A percentile compares a stretch with the other conserved stretches of the same genome.
phyloP scores from a whole-genome alignment of 2,888 invertebrate species.

The Aphrophora alni region DNA sequence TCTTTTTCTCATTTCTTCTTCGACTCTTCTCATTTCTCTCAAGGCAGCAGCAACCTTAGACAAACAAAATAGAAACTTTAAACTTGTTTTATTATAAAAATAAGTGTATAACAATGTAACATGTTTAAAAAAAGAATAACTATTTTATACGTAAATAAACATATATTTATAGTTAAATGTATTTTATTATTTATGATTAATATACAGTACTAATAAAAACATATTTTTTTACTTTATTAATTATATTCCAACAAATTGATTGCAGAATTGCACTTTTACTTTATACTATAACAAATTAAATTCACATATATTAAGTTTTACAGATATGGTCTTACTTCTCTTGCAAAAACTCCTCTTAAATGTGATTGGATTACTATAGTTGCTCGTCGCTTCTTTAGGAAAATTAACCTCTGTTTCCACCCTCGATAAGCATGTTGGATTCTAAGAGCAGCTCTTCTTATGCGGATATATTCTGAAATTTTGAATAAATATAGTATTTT shows the following conservation, averaged over 20 bases:
- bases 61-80: conserved; percentile 18
- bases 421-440: conserved; percentile 85
- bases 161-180: too few relatives aligned
- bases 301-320: too few relatives aligned
- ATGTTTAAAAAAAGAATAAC: background rate
- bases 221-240: too few relatives aligned
- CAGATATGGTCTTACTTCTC: conserved; percentile 81
- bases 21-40: conserved; percentile 84
- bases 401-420: conserved; percentile 82
- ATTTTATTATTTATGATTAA: too few relatives aligned
- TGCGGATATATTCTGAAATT: conserved; percentile 66
- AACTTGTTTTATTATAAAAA: too few relatives aligned
- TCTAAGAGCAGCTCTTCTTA: conserved; percentile 71
- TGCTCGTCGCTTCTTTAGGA: conserved; percentile 80
- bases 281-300: too few relatives aligned
- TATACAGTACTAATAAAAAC: too few relatives aligned
- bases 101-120: too few relatives aligned
- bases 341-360: conserved; percentile 86
- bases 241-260: too few relatives aligned
- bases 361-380: conserved; percentile 86
- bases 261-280: too few relatives aligned
- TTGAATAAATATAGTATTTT: background rate
- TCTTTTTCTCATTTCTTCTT: conserved; percentile 83
- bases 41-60: conserved; percentile 75
- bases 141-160: background rate